A percentile compares a stretch with the other conserved stretches of the same genome.
Conservation (phyloP, 2,888 invertebrate species). For the Ochropacha duplaris region DNA sequence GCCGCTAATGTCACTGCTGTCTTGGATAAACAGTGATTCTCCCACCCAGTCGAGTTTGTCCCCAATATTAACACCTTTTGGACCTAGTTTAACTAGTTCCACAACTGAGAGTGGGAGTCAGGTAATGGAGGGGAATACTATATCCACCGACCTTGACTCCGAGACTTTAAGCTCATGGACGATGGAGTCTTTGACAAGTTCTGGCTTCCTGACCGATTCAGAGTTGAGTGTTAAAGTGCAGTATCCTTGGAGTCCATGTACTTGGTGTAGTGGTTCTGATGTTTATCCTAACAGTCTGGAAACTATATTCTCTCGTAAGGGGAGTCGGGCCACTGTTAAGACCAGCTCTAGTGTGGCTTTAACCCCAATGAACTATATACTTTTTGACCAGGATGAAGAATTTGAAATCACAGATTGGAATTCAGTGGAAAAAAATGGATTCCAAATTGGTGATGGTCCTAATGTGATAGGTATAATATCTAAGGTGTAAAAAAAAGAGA, state of each 20-base stretch:
- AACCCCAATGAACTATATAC: slow-evolving; percentile 26
- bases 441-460: slow-evolving; percentile 13
- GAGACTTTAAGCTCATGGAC: slow-evolving; percentile 49
- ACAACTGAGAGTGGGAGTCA: slow-evolving; percentile 6
- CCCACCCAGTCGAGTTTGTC: neutral
- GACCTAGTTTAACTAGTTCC: neutral
- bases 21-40: neutral
- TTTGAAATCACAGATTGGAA: slow-evolving; percentile 24
- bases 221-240: slow-evolving; percentile 23
- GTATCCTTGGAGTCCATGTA: slow-evolving; percentile 48
- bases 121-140: slow-evolving; percentile 1
- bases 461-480: slow-evolving; percentile 5
- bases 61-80: neutral
- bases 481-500: slow-evolving; percentile 34
- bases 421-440: slow-evolving; percentile 21
- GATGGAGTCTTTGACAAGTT: slow-evolving; percentile 42
- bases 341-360: slow-evolving; percentile 1
- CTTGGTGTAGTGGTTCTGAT: slow-evolving; percentile 31
- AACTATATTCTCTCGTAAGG: slow-evolving; percentile 27
- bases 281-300: slow-evolving; percentile 47
- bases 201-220: slow-evolving; percentile 12
- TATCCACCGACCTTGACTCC: neutral
- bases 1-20: neutral
- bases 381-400: slow-evolving; percentile 8
- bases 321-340: slow-evolving; percentile 22